Percentiles rank a stretch among this genome's conserved stretches.
Evolutionary conservation across 2,113 vertebrate genomes (phyloP).

Genomic region (Leptobrachium ailaonicum): DNA sequence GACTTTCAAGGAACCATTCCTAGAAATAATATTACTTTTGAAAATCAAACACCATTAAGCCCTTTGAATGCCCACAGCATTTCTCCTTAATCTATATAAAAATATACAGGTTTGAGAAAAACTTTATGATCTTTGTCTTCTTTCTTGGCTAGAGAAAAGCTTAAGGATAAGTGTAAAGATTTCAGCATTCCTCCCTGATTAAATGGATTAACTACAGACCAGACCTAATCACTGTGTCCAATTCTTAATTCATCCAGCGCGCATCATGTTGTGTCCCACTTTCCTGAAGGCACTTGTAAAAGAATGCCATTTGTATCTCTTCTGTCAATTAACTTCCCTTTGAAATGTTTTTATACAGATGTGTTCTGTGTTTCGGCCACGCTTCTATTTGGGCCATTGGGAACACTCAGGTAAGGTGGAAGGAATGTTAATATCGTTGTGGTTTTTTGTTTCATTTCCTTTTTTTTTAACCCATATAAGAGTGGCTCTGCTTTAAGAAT

Average conservation of each 20-base stretch:
- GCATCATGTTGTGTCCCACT: conserved; percentile 37
- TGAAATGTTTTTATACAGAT: conserved; percentile 44
- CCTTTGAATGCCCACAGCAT: conserved; percentile 3
- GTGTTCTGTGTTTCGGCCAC: conserved; percentile 28
- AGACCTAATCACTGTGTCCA: conserved; percentile 43
- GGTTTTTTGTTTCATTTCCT: not conserved
- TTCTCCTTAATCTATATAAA: conserved; percentile 3
- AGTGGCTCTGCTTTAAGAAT: no score
- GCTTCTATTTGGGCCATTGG: conserved; percentile 21
- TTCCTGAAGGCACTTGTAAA: conserved; percentile 41
- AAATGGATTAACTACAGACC: conserved; percentile 38
- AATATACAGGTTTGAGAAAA: conserved; percentile 19
- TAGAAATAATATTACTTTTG: conserved; percentile 23
- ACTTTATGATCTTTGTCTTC: conserved; percentile 13
- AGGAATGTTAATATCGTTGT: conserved; percentile 37
- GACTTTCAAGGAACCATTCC: conserved; percentile 4
- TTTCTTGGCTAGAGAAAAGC: conserved; percentile 23
- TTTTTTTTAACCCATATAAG: not conserved
- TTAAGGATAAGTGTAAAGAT: conserved; percentile 23
- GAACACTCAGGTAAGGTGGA: not conserved
- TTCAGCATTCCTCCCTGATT: conserved; percentile 35
- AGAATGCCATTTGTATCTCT: conserved; percentile 43
- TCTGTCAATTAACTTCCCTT: conserved; percentile 43
- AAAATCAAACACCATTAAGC: conserved; percentile 13
- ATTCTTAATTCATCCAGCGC: conserved; percentile 39